Base-by-base conservation (phyloP, 1,140 invertebrate genomes). In the Drosophila auraria region DNA sequence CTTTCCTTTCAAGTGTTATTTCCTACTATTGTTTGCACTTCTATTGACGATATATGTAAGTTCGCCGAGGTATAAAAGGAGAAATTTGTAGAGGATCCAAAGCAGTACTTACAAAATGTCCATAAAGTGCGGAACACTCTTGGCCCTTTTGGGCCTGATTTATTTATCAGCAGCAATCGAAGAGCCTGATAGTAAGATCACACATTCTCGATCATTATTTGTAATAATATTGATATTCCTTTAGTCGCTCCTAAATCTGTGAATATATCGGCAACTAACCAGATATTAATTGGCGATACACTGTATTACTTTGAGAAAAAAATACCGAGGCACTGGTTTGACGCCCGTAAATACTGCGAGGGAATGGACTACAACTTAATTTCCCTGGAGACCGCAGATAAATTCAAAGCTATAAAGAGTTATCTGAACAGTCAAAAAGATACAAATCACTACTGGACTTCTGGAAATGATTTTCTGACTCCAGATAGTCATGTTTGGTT, bases 401-500 rank as follows among this genome's bases (percentile, higher is more conserved):
- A 77, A 44, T 61, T 44, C 38, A 7, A 47, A 0, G n/a, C 17
- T 3, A 11, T 66, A 0, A 61, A 74, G 57, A 7, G 30, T 3
- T 47, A 61, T 56, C 14, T 66, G 0, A 12, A 8, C 12, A 36
- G 36, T n/a, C 40, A 50, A 4, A 50, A 45, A 0, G 17, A 69
- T 5, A 2, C 30, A 8, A 2, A 2, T 6, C 8, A 62, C 4
- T 62, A 51, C 23, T 78, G 75, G 71, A 68, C 72, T 11, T 69
- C 63, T 2, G 72, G 72, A 8, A 50, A 40, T 3, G 72, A 76
- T 20, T 56, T 57, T 38, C 40, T 23, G 2, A 12, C 36, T 15
- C 20, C 44, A 11, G 71, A 23, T 0, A 9, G 25, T 1, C 72
- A 75, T n/a, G 20, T 12, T 33, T 78, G 71, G 75, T 57, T 61